These are phyloP conservation scores for Falco biarmicus DNA, from an alignment of 2,797 vertebrate genomes.

Conservation along the genomic window DNA sequence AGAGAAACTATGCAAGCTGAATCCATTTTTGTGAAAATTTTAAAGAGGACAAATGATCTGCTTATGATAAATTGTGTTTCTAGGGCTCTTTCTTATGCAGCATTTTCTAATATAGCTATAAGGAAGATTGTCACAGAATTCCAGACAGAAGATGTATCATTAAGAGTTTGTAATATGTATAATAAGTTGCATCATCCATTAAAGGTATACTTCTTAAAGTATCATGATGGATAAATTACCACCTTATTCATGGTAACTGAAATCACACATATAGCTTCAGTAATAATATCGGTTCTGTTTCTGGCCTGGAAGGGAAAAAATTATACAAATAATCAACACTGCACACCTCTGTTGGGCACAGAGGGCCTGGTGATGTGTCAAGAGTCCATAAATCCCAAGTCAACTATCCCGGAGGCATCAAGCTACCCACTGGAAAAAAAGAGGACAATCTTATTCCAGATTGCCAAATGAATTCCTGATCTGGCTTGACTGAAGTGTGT, in stretches of 20 bases:
- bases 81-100: neutral
- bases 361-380: neutral
- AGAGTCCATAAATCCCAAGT: neutral
- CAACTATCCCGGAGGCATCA: neutral
- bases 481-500: neutral
- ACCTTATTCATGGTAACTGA: neutral
- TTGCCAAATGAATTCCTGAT: neutral
- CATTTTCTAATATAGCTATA: slow-evolving; percentile 14
- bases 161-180: slow-evolving; percentile 40
- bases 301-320: neutral
- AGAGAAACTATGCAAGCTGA: neutral
- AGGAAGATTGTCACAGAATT: neutral
- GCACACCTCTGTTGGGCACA: neutral
- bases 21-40: neutral
- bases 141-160: neutral
- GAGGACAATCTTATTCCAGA: neutral
- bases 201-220: slow-evolving; percentile 37
- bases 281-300: neutral
- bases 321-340: neutral
- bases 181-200: slow-evolving; percentile 50
- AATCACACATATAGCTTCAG: neutral
- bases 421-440: neutral
- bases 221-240: slow-evolving; percentile 12
- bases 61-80: slow-evolving; percentile 1
- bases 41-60: neutral